Evolutionary conservation across 2,797 vertebrate genomes (phyloP).

Genomic region (Coreius guichenoti): DNA sequence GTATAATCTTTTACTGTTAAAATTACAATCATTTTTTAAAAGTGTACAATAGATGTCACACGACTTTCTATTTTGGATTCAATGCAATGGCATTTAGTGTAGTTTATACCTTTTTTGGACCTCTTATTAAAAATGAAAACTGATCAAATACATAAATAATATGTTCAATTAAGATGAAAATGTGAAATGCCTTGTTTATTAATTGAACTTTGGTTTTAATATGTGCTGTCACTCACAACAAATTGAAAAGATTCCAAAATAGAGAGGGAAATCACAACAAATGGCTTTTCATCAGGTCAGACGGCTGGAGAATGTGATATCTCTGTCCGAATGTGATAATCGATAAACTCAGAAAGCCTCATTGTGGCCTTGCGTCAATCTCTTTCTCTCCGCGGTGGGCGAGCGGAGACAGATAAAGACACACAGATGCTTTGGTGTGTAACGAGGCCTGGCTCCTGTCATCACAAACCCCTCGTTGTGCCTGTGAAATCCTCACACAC

Average conservation of each 20-base stretch:
- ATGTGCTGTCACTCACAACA: background rate
- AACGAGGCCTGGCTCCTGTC: constrained; percentile 71
- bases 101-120: background rate
- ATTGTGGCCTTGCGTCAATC: constrained; percentile 21
- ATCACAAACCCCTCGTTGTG: constrained; percentile 74
- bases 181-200: background rate
- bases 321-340: constrained; percentile 21
- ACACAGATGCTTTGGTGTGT: constrained; percentile 69
- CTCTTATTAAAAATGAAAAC: background rate
- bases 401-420: constrained; percentile 63
- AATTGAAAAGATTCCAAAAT: background rate
- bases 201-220: background rate
- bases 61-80: background rate
- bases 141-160: background rate
- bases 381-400: constrained; percentile 44
- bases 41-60: background rate
- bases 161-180: background rate
- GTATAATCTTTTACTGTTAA: background rate
- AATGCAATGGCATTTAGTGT: background rate
- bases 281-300: constrained; percentile 7
- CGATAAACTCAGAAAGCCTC: constrained; percentile 32
- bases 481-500: constrained; percentile 66
- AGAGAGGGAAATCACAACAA: background rate
- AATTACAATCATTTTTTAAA: background rate
- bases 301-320: constrained; percentile 29